Conservation (phyloP, 2,797 vertebrate genomes). For the Trichosurus vulpecula region DNA sequence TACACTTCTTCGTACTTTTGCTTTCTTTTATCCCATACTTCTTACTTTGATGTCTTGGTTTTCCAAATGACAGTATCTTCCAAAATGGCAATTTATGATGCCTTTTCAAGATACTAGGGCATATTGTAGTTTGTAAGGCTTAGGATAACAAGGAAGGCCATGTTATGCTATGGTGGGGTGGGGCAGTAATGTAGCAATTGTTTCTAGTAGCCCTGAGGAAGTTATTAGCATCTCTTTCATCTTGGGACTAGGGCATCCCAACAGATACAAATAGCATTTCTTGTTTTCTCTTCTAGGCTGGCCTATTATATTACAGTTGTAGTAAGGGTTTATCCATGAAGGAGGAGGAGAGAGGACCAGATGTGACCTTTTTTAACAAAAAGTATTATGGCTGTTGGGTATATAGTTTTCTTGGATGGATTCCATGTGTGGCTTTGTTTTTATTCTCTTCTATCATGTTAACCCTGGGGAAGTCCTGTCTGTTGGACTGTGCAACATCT, state of each 20-base stretch:
- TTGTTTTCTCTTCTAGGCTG: neutral
- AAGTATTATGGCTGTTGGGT: neutral
- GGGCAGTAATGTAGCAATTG: neutral
- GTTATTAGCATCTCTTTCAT: neutral
- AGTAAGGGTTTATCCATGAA: neutral
- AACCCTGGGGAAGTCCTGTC: neutral
- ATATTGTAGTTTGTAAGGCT: neutral
- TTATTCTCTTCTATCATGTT: neutral
- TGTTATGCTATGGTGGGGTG: neutral
- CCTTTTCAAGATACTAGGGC: neutral
- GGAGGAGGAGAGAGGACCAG: neutral
- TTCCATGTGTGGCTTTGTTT: neutral
- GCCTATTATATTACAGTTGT: neutral
- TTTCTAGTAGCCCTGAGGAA: neutral
- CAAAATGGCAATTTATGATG: neutral
- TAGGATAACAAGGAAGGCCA: neutral
- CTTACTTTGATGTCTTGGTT: neutral
- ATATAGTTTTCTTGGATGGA: neutral
- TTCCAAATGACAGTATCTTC: neutral
- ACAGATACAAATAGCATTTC: neutral
- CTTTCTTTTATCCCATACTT: neutral
- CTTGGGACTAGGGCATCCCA: neutral
- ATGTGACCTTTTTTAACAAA: neutral
- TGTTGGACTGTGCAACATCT: neutral
- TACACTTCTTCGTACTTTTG: neutral